Evolutionary conservation across 2,888 invertebrate species (phyloP).

Genomic region (Cheilosia impressa): DNA sequence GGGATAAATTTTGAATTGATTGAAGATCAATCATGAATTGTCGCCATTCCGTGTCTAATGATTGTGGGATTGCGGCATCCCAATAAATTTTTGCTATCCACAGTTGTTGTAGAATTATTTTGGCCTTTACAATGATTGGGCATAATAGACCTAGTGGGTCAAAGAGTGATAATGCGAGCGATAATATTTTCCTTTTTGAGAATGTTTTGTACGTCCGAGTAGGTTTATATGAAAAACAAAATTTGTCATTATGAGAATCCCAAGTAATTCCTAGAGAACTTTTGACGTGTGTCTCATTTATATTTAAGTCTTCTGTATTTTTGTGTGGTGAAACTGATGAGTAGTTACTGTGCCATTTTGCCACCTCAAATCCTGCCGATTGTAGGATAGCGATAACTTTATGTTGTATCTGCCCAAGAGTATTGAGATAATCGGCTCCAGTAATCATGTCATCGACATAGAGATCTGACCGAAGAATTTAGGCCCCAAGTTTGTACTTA

Average conservation of each 20-base stretch:
- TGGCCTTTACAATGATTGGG: not conserved
- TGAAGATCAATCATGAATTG: not conserved
- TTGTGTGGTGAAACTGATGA: not conserved
- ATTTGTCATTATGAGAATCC: conserved; percentile 40
- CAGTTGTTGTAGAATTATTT: not conserved
- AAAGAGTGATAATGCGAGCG: not conserved
- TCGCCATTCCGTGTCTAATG: not conserved
- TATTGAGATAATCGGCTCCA: not conserved
- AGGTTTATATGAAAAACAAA: conserved; percentile 43
- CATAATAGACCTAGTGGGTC: not conserved
- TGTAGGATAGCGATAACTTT: not conserved
- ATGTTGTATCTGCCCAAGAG: not conserved
- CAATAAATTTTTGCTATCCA: not conserved
- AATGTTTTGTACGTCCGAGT: not conserved
- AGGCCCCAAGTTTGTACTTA: conserved; percentile 68
- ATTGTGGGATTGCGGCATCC: not conserved
- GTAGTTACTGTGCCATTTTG: conserved; percentile 31
- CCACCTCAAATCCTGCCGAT: conserved; percentile 5
- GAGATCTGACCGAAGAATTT: not conserved
- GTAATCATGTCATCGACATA: conserved; percentile 58
- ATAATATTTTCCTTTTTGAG: conserved; percentile 27
- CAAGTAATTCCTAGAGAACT: conserved; percentile 51
- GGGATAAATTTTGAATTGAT: not conserved
- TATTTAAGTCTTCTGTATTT: conserved; percentile 25
- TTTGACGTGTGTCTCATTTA: conserved; percentile 37